These are phyloP conservation scores for Eupithecia exiguata DNA, from an alignment of 2,888 invertebrate genomes.

Conservation along the genomic window DNA sequence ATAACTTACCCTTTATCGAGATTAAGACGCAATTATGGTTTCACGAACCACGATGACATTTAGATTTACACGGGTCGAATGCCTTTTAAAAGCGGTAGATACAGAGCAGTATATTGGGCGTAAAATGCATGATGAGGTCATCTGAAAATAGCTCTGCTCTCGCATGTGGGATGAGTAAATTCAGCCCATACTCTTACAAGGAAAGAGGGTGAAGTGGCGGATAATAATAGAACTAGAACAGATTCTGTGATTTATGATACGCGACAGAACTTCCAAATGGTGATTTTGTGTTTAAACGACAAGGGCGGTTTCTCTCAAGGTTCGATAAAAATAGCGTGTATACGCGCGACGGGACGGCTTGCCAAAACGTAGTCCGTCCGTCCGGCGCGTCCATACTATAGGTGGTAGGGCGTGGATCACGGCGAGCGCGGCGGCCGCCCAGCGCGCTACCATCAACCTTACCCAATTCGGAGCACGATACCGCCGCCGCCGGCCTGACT, in stretches of 20 bases:
- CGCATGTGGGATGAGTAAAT: constrained; percentile 56
- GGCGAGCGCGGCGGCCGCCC: constrained; percentile 56
- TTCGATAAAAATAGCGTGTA: constrained; percentile 77
- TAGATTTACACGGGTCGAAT: constrained; percentile 61
- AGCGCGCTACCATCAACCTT: constrained; percentile 59
- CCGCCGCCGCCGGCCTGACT: constrained; percentile 13
- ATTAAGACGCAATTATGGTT: constrained; percentile 51
- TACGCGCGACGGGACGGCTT: constrained; percentile 60
- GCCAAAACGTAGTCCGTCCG: constrained; percentile 78
- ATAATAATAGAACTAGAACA: constrained; percentile 59
- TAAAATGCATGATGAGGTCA: constrained; percentile 68
- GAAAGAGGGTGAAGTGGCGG: constrained; percentile 53
- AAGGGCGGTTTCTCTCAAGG: constrained; percentile 82
- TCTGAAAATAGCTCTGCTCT: constrained; percentile 63
- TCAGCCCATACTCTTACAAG: constrained; percentile 52
- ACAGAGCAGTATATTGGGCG: constrained; percentile 55
- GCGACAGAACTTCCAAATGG: constrained; percentile 55
- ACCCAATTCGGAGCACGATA: constrained; percentile 62
- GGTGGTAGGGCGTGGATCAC: constrained; percentile 54
- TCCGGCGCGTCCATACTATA: constrained; percentile 68
- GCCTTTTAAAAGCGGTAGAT: constrained; percentile 60
- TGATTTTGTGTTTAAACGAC: constrained; percentile 62
- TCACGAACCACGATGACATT: constrained; percentile 59
- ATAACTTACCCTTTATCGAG: constrained; percentile 42
- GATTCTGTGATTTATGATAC: constrained; percentile 49